Percentiles rank a stretch among this genome's conserved stretches.
Conservation (phyloP, 2,797 vertebrate genomes). For the Poeciliopsis turneri region DNA sequence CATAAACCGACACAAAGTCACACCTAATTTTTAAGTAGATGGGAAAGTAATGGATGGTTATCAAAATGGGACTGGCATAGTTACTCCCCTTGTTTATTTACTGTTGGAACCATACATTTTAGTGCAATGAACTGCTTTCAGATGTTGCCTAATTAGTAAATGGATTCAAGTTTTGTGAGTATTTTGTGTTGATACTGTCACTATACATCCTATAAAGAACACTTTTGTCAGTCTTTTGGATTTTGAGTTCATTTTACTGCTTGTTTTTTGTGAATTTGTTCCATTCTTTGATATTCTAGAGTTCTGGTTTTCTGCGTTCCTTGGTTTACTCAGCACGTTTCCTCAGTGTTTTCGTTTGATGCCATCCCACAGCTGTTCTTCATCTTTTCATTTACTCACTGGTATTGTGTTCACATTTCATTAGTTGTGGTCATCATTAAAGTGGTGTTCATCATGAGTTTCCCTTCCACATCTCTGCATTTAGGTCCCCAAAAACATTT, state of each 20-base stretch:
- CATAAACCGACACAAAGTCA: neutral
- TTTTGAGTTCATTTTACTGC: neutral
- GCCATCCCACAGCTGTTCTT: neutral
- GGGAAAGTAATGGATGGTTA: neutral
- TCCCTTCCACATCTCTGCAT: neutral
- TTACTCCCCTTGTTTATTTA: neutral
- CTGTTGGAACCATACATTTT: neutral
- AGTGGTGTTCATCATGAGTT: neutral
- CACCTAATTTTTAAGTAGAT: neutral
- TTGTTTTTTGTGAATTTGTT: neutral
- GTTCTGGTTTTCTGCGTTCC: neutral
- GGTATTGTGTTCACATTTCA: neutral
- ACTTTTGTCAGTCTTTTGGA: neutral
- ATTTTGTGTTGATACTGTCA: neutral
- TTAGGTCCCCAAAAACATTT: neutral
- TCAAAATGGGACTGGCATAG: neutral
- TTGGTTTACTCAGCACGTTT: neutral
- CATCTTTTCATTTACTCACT: neutral
- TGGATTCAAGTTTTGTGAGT: neutral
- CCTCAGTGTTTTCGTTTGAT: neutral
- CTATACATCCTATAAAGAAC: neutral
- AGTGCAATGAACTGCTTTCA: neutral
- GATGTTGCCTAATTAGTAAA: neutral
- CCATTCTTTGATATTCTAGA: neutral
- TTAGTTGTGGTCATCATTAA: neutral